Evolutionary conservation across 2,888 invertebrate species (phyloP), one percentile per base, ranked within the genome.

Genomic region (Serripes groenlandicus): DNA sequence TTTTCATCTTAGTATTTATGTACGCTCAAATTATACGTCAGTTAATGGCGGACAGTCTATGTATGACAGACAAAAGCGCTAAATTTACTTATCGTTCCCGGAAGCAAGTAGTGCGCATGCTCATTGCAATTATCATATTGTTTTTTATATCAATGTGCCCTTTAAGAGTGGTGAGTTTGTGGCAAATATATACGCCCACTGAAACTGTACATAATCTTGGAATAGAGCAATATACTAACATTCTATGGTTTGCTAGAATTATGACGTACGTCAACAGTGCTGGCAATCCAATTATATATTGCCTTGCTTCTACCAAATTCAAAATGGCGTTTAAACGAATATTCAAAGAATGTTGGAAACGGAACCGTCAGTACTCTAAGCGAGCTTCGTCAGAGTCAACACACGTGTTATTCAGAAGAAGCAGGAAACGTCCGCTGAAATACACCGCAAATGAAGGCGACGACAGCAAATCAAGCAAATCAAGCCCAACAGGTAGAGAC

Each of bases 61-160:
- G 73, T 32, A 64, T 75, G 52, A 54, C 72, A 4, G 81, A 86
- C 64, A 62, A 54, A 34, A 75, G 75, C 35, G 75, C 78, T 0
- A 58, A 66, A 28, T 37, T 73, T 15, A 78, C 83, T 0, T 64
- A 85, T 32, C 66, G 73, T 1, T 88, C 88, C 18, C 78, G 90
- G 35, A 87, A 87, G 54, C 93, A 93, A 81, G 88, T 93, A 21
- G 91, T 93, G 60, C 81, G 86, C 73, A 92, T 92, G 88, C 87
- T 93, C n/a, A 81, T 92, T 7, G 82, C 88, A 0, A 90, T 93
- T 42, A 91, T 93, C 0, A 94, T 98, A 35, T 97, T 97, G 70
- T 99, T 98, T 95, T 98, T 99, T 94, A 95, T 98, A 73, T 98
- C 98, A 93, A 96, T 98, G 60, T 95, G 98, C 81, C 98, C 98